Percentiles rank a stretch among this genome's conserved stretches.
Evolutionary conservation across 2,113 vertebrate genomes (phyloP).

Genomic region (Jaculus jaculus): DNA sequence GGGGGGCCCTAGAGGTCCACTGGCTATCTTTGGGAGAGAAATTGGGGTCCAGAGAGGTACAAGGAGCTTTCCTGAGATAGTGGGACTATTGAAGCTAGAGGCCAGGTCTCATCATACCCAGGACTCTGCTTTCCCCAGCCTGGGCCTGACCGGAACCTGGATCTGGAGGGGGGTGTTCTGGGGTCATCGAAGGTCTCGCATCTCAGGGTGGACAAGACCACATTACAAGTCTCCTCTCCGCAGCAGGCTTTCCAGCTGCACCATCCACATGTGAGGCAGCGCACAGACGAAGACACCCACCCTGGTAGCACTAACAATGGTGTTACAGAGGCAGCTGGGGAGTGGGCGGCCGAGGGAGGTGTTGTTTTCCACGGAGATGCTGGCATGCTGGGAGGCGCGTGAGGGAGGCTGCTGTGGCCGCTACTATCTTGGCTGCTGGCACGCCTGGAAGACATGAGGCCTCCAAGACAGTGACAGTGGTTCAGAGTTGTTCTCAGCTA

Average conservation of each 20-base stretch:
- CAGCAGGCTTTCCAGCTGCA: background rate
- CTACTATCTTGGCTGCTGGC: background rate
- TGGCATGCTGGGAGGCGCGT: background rate
- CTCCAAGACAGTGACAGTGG: background rate
- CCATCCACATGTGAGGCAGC: background rate
- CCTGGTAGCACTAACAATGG: background rate
- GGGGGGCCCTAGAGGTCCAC: background rate
- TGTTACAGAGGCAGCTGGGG: constrained; percentile 56
- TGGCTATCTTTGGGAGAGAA: background rate
- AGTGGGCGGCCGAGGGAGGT: constrained; percentile 57
- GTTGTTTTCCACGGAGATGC: constrained; percentile 35
- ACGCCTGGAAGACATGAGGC: background rate
- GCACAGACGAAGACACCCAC: background rate
- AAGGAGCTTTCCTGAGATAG: background rate
- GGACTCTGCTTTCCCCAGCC: background rate
- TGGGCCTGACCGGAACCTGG: background rate
- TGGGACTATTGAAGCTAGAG: background rate
- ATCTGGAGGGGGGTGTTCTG: background rate
- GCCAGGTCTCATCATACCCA: background rate
- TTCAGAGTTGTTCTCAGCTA: background rate
- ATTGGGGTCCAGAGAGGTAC: background rate
- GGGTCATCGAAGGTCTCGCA: background rate
- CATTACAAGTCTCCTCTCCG: background rate
- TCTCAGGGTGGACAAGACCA: background rate
- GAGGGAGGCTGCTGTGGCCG: background rate